Percentiles rank a stretch among this genome's conserved stretches.
These are phyloP conservation scores for Cettia cetti DNA, from an alignment of 2,113 vertebrate genomes.

Conservation along the genomic window DNA sequence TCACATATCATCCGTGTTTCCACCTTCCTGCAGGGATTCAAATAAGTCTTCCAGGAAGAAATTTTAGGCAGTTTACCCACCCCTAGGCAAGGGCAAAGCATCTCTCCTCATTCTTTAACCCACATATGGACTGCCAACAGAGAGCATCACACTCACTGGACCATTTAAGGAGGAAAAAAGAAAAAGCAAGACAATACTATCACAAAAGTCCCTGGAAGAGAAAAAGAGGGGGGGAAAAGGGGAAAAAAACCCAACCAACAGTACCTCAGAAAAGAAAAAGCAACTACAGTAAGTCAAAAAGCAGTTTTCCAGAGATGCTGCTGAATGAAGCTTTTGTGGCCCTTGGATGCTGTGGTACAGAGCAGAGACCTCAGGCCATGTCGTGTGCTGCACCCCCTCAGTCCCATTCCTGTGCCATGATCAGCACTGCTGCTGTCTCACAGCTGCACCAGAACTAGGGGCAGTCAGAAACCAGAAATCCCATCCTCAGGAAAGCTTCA, in stretches of 20 bases:
- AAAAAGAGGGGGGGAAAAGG: not conserved
- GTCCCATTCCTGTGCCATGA: not conserved
- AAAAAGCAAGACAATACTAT: not conserved
- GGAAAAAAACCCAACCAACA: fast-evolving
- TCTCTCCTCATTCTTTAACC: not conserved
- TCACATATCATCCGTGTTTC: not conserved
- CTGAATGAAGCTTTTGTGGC: not conserved
- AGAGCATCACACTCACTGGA: not conserved
- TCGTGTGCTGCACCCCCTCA: fast-evolving
- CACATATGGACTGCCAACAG: not conserved
- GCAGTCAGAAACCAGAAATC: not conserved
- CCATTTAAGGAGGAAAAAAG: not conserved
- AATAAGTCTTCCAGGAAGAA: not conserved
- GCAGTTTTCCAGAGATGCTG: not conserved
- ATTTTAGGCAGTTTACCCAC: not conserved
- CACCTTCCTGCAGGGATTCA: not conserved
- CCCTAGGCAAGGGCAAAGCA: not conserved
- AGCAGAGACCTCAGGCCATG: not conserved
- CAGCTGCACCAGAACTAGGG: not conserved
- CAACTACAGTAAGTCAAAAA: not conserved
- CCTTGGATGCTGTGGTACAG: not conserved
- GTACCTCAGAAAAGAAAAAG: not conserved
- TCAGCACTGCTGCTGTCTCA: not conserved
- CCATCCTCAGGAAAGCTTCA: not conserved
- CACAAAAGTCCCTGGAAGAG: not conserved